Base-by-base conservation (phyloP, 2,113 vertebrate species). In the Varanus salvator region DNA sequence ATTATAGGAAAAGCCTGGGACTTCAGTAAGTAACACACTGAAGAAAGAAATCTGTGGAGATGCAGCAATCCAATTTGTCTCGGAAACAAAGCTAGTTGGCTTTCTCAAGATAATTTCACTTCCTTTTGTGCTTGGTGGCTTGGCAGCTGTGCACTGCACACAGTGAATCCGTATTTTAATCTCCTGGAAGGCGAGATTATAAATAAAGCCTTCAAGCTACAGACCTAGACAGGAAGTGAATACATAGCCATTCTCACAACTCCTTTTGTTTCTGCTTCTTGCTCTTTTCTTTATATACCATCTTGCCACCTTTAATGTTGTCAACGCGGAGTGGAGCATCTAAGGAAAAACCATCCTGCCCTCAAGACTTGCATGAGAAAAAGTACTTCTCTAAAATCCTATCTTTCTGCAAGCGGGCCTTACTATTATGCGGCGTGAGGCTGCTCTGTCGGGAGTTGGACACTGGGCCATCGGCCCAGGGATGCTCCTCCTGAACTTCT, bases 1-100 rank as follows among this genome's bases (percentile, higher is more conserved):
- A 92, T 95, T 93, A 92, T 19, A 95, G 91, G 95, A 97, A 97
- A 96, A 71, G 84, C 57, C 92, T 94, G 91, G 92, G 91, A 91
- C 92, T 96, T 96, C 93, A 93, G 60, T 89, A 54, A 94, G 88
- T 90, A 96, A 92, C 34, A 50, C 27, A 69, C 89, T 92, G 85
- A 92, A 12, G 80, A 44, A 93, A 92, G 84, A 93, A 94, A 83
- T 86, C 95, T 91, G 66, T 6, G 27, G 92, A 92, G 86, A 92
- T 27, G 84, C 8, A 90, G 92, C 92, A 95, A 94, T 94, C 90
- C 92, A 94, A 94, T 87, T 29, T 92, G 48, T 90, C 92, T 94
- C 90, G 44, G 44, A 93, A 96, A 83, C 95, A 95, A 95, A 96
- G 77, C 38, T 89, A 92, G 93, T 92, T 86, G 72, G 88, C 87